Conservation (phyloP, 53 echinoderm and acorn worm genomes). For the Antedon mediterranea region DNA sequence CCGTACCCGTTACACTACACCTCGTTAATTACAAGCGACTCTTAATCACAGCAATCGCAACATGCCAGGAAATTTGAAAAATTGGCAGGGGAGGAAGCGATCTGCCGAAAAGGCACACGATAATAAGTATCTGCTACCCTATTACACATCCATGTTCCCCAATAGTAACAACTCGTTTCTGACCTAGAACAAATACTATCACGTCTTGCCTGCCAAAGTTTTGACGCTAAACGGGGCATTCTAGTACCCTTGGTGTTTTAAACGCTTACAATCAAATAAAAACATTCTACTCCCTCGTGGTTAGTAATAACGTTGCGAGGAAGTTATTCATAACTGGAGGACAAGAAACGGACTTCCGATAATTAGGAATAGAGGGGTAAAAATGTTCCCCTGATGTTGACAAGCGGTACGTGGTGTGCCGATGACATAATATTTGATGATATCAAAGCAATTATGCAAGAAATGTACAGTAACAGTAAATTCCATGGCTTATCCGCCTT, state of each 20-base stretch:
- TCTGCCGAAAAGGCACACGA: background rate
- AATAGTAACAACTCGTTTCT: background rate
- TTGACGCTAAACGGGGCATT: background rate
- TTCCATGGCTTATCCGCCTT: too few species aligned
- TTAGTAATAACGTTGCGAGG: background rate
- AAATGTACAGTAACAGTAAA: too few species aligned
- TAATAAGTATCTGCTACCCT: background rate
- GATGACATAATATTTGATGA: too few species aligned
- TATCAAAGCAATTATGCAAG: too few species aligned
- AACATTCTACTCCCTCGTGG: background rate
- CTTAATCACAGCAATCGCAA: background rate
- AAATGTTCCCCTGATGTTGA: background rate
- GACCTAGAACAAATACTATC: background rate
- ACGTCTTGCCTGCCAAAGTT: background rate
- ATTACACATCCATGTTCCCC: background rate
- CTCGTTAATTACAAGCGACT: background rate
- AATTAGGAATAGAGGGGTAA: background rate
- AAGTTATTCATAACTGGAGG: background rate
- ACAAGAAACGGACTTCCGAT: background rate
- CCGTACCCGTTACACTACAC: background rate
- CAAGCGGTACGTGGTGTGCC: background rate
- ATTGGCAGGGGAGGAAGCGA: background rate
- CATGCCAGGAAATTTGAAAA: background rate
- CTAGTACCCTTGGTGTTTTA: background rate
- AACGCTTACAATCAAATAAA: background rate